Evolutionary conservation across 2,113 vertebrate genomes (phyloP).

Genomic region (Microtus pennsylvanicus): DNA sequence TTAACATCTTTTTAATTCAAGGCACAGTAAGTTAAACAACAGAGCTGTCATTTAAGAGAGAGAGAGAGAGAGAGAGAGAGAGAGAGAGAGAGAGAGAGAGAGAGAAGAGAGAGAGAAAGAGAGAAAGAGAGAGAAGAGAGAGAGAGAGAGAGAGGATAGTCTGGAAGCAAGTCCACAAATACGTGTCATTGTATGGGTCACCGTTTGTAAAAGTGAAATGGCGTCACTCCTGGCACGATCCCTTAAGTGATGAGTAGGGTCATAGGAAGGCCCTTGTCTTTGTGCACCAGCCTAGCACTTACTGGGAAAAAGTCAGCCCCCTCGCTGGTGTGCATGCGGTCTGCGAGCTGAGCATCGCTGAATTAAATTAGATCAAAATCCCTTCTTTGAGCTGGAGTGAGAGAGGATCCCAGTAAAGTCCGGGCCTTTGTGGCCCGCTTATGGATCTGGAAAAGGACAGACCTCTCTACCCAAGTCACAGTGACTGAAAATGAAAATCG

Average conservation of each 20-base stretch:
- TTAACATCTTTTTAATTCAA: constrained; percentile 50
- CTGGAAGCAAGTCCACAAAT: constrained; percentile 50
- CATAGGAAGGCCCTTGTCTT: not conserved
- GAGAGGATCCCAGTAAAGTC: not conserved
- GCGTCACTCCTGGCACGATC: not conserved
- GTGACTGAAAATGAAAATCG: not conserved
- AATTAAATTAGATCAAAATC: not conserved
- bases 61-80: too few species aligned
- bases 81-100: too few species aligned
- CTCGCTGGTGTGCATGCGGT: not conserved
- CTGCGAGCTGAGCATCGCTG: not conserved
- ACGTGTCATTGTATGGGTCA: constrained; percentile 35
- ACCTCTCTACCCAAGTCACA: not conserved
- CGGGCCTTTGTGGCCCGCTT: not conserved
- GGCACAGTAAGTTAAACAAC: constrained; percentile 18
- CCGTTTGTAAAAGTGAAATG: constrained; percentile 48
- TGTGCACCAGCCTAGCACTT: not conserved
- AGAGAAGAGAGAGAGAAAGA: too few species aligned
- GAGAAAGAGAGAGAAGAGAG: too few species aligned
- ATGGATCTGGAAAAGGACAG: not conserved
- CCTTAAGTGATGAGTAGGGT: not conserved
- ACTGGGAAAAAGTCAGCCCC: not conserved
- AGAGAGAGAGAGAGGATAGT: not conserved
- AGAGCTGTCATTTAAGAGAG: not conserved
- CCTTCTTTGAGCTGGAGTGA: not conserved